Percentiles rank a stretch among this genome's conserved stretches.
Evolutionary conservation across 1,140 invertebrate species (phyloP).

Genomic region (Heliconius nattereri): DNA sequence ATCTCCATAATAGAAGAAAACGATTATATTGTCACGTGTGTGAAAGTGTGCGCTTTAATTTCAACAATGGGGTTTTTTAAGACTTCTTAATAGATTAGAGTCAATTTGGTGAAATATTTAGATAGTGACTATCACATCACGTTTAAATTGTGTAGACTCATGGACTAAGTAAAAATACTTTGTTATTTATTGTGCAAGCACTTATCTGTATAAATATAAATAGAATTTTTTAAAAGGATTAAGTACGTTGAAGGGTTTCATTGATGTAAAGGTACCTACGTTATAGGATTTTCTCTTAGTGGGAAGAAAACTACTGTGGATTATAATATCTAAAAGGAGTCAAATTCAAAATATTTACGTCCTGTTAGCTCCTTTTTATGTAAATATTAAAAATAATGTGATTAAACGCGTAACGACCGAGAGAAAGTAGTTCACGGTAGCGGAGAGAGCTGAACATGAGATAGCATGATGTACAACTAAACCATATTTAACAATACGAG

Average conservation of each 20-base stretch:
- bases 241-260: constrained; percentile 3
- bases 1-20: background rate
- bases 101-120: background rate
- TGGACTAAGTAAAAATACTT: background rate
- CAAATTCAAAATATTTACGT: too few species aligned
- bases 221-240: background rate
- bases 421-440: constrained; percentile 41
- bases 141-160: background rate
- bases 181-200: background rate
- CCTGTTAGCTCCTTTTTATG: constrained; percentile 14
- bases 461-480: constrained; percentile 18
- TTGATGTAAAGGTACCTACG: background rate
- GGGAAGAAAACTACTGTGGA: background rate
- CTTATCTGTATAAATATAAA: background rate
- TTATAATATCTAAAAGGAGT: background rate
- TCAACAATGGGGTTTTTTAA: background rate
- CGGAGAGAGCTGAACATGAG: constrained; percentile 32
- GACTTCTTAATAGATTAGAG: background rate
- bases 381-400: constrained; percentile 24
- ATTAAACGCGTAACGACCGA: constrained; percentile 22
- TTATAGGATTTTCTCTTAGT: background rate
- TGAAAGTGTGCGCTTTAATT: constrained; percentile 1
- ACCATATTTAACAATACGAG: constrained; percentile 25
- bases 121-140: background rate
- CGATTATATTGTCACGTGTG: background rate